These are phyloP conservation scores for Columba guinea DNA, from an alignment of 2,797 vertebrate genomes.

Conservation along the genomic window DNA sequence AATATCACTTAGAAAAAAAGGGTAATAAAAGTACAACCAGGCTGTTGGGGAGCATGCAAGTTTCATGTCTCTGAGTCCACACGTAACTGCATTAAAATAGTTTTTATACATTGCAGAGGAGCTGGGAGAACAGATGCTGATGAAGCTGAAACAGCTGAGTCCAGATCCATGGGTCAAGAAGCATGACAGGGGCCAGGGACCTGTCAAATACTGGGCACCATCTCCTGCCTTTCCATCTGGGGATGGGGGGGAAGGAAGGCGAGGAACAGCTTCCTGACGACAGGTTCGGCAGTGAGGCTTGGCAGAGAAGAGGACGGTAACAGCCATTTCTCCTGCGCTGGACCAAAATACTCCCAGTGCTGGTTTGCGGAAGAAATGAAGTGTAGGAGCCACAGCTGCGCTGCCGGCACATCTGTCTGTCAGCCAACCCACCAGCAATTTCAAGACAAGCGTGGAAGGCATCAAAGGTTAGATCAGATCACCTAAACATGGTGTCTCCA, in stretches of 20 bases:
- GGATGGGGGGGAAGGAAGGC: not conserved
- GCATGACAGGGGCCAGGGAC: not conserved
- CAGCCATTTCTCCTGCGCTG: not conserved
- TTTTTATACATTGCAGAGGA: not conserved
- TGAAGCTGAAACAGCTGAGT: not conserved
- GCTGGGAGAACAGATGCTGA: not conserved
- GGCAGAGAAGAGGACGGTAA: not conserved
- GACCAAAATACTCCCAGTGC: not conserved
- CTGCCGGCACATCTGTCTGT: not conserved
- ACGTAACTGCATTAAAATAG: not conserved
- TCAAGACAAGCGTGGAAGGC: not conserved
- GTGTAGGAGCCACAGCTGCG: accelerated
- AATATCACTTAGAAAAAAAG: not conserved
- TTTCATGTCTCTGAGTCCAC: not conserved
- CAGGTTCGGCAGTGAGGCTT: not conserved
- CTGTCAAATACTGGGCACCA: not conserved
- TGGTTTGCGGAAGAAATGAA: not conserved
- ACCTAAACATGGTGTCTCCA: not conserved
- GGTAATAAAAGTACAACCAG: not conserved
- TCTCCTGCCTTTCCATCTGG: not conserved
- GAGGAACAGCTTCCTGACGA: not conserved
- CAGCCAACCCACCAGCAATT: not conserved
- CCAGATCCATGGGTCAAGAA: not conserved
- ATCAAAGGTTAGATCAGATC: not conserved
- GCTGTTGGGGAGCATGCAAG: not conserved